Conservation (phyloP, 1,140 invertebrate species). For the Vollenhovia emeryi region DNA sequence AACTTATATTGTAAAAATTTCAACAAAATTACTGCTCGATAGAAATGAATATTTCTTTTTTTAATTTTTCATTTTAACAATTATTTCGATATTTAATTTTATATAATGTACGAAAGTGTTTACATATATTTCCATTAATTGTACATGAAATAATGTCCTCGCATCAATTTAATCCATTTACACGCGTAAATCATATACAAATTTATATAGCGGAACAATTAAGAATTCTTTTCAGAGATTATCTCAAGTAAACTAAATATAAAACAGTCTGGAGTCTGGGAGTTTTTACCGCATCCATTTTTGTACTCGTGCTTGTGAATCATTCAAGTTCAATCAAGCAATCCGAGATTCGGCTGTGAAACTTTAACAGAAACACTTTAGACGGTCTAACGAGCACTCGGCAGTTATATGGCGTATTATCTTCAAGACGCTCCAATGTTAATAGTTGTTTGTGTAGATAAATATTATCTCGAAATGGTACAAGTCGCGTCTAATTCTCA, state of each 20-base stretch:
- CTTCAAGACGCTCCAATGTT: background rate
- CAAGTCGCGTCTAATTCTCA: background rate
- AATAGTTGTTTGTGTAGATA: background rate
- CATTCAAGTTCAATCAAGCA: conserved; percentile 4
- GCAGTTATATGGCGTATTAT: conserved; percentile 24
- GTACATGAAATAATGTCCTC: background rate
- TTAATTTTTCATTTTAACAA: background rate
- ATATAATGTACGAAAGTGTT: background rate
- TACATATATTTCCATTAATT: background rate
- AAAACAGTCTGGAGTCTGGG: background rate
- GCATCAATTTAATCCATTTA: background rate
- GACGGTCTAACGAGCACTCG: conserved; percentile 29
- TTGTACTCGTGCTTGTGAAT: conserved; percentile 26
- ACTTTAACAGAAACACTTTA: conserved; percentile 48
- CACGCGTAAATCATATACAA: background rate
- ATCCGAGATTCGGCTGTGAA: conserved; percentile 23
- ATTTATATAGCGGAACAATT: background rate
- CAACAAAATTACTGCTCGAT: background rate
- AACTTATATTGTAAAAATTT: background rate
- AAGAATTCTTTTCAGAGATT: background rate
- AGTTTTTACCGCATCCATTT: conserved; percentile 26
- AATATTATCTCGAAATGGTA: background rate
- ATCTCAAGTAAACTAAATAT: conserved; percentile 34
- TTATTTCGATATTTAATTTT: background rate
- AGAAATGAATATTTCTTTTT: background rate